Base-by-base conservation (phyloP, 2,797 vertebrate species). In the Tokudaia tokunoshimensis region DNA sequence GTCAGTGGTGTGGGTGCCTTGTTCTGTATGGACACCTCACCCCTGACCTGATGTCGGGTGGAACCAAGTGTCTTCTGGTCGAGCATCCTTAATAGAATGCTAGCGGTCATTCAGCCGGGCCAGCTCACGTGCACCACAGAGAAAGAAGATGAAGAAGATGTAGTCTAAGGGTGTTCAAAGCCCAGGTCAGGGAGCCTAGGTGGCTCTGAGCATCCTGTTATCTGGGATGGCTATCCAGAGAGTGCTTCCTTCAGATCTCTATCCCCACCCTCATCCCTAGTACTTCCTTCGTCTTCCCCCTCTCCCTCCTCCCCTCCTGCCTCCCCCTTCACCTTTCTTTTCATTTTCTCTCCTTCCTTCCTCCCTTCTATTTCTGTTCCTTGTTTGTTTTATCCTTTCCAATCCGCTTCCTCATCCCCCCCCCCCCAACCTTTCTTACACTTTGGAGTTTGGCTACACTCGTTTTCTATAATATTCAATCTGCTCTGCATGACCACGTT, bases 51-150 rank as follows among this genome's bases (percentile, higher is more conserved):
- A 57, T 8, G 15, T 15, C 4, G 19, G 37, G 61, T 14, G 41
- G 75, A 13, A 59, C 34, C 20, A 26, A 4, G 5, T 1, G 4
- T 81, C 26, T 72, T 14, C 37, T 12, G 24, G 0, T 37, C 20
- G 34, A 3, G 65, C 3, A 3, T 0, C 61, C 2, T 10, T 6
- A 0, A 6, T 19, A 65, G 41, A 31, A 89, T 6, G 10, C 26
- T 17, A 9, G 31, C 19, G 24, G 57, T 12, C 57, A 63, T 29
- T 83, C 79, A 1, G 12, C 37, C 1, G 13, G 14, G 57, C 41
- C 57, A 84, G 59, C 24, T 41, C 37, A 13, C 20, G 15, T 11
- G 8, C 37, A 47, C 41, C 37, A 63, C 59, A 47, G 81, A 84
- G 19, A 17, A 61, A 17, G 14, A 31, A 44, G 81, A 41, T 0